Conservation (phyloP, 2,113 vertebrate species). For the Haemorhous mexicanus region DNA sequence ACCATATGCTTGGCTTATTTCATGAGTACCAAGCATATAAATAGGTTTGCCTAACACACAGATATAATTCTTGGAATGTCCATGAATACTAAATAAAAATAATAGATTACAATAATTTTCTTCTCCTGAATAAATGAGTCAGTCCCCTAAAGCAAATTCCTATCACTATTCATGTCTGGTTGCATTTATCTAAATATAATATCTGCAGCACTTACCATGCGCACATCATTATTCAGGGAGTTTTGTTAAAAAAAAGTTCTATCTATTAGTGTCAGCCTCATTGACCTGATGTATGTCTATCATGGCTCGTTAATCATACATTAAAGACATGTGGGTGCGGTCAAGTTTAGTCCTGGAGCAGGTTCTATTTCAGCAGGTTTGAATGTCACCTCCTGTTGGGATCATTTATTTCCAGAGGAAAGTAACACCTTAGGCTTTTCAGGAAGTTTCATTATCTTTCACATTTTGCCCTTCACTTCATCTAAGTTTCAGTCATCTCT, state of each 20-base stretch:
- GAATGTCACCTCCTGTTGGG: neutral
- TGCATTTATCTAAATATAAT: slow-evolving; percentile 16
- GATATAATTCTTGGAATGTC: neutral
- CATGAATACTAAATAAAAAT: neutral
- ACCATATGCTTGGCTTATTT: neutral
- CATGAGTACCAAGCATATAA: neutral
- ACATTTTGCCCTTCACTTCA: neutral
- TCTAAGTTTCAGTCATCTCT: neutral
- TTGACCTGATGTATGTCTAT: neutral
- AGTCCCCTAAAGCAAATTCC: slow-evolving; percentile 19
- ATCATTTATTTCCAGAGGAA: slow-evolving; percentile 7
- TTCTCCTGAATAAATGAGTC: neutral
- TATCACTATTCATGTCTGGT: neutral
- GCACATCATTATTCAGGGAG: neutral
- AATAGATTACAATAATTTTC: neutral
- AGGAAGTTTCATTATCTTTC: neutral
- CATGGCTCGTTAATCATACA: neutral
- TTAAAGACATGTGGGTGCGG: neutral
- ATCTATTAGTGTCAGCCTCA: neutral
- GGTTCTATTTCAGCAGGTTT: neutral
- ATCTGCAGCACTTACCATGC: neutral
- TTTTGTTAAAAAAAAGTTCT: neutral
- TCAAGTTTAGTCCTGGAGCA: neutral
- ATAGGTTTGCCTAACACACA: neutral
- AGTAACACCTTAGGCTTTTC: neutral